These are phyloP conservation scores for Ctena decussata DNA, from an alignment of 2,888 invertebrate genomes.

Conservation along the genomic window DNA sequence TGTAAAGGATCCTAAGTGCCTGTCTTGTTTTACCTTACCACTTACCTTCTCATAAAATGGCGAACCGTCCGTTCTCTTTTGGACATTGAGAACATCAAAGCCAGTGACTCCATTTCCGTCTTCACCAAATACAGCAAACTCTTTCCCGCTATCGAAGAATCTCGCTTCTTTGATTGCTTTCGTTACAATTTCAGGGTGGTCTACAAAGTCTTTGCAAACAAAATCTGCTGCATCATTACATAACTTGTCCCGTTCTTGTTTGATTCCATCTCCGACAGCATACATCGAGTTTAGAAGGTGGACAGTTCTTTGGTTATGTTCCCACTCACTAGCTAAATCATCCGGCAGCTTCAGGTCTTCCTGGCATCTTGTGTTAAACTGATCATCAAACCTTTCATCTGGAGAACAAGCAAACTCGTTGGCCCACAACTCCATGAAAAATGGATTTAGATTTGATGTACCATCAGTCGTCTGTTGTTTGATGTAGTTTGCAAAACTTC, in stretches of 20 bases:
- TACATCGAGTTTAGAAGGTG: constrained; percentile 76
- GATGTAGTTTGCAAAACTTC: constrained; percentile 10
- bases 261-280: constrained; percentile 70
- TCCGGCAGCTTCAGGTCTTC: constrained; percentile 21
- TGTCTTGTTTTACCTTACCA: no score
- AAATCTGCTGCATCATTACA: constrained; percentile 56
- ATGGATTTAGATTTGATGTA: constrained; percentile 62
- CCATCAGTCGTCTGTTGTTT: constrained; percentile 9
- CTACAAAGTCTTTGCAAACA: constrained; percentile 48
- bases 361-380: constrained; percentile 39
- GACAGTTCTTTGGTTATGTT: constrained; percentile 66
- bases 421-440: constrained; percentile 77
- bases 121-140: constrained; percentile 66
- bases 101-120: constrained; percentile 74
- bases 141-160: background rate
- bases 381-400: constrained; percentile 67
- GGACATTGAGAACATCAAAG: constrained; percentile 69
- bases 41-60: background rate
- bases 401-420: constrained; percentile 69
- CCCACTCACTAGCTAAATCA: constrained; percentile 17
- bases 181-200: background rate
- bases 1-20: no score
- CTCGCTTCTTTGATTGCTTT: background rate
- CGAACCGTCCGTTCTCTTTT: constrained; percentile 17
- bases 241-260: constrained; percentile 47